These are phyloP conservation scores for Flabesymbios commensalis DNA, from an alignment of 2,888 invertebrate genomes.

Conservation along the genomic window DNA sequence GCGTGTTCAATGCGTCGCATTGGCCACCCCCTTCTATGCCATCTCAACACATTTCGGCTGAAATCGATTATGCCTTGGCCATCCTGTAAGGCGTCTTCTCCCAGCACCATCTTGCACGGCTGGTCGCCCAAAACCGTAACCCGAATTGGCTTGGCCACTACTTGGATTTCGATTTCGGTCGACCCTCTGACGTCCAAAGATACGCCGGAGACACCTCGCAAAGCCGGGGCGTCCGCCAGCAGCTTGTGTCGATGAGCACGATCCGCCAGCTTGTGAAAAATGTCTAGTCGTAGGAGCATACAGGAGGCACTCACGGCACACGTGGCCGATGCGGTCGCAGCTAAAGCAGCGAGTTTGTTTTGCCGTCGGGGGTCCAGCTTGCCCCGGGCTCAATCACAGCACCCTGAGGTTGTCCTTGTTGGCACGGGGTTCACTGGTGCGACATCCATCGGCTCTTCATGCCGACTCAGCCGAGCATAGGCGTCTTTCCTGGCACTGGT, in stretches of 20 bases:
- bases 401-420: too few relatives aligned
- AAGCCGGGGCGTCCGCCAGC: background rate
- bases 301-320: constrained; percentile 4
- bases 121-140: background rate
- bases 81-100: background rate
- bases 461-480: background rate
- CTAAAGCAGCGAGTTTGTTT: background rate
- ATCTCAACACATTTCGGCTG: background rate
- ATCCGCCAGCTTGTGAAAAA: background rate
- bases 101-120: constrained; percentile 1
- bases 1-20: background rate
- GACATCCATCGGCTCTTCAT: too few relatives aligned
- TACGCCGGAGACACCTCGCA: background rate
- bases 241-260: background rate
- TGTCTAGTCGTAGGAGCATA: constrained; percentile 1
- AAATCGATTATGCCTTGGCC: background rate
- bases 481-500: background rate
- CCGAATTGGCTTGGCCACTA: background rate
- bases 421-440: too few relatives aligned
- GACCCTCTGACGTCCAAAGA: background rate
- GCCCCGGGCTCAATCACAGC: too few relatives aligned
- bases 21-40: background rate
- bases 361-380: background rate
- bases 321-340: too few relatives aligned
- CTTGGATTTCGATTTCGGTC: background rate